Evolutionary conservation across 1,140 invertebrate genomes (phyloP).

Genomic region (Heliothis virescens): DNA sequence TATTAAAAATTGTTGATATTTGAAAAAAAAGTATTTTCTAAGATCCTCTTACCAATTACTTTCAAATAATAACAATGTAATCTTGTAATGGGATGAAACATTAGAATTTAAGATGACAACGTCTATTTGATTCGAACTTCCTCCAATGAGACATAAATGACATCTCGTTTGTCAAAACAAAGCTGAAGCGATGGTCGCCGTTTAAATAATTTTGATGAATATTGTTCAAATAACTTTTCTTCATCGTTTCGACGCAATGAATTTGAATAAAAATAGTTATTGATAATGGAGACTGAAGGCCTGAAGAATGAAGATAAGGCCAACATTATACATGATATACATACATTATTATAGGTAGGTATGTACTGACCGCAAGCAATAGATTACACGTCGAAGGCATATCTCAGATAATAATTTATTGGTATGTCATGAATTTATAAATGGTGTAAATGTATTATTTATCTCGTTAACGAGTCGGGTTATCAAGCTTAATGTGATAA

Average conservation of each 20-base stretch:
- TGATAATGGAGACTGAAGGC: constrained; percentile 10
- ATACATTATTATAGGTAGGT: background rate
- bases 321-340: constrained; percentile 9
- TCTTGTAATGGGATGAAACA: background rate
- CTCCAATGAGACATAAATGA: constrained; percentile 26
- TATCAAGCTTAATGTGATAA: constrained; percentile 15
- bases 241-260: background rate
- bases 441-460: constrained; percentile 24
- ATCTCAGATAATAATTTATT: constrained; percentile 34
- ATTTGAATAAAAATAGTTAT: constrained; percentile 18
- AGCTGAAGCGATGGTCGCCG: constrained; percentile 18
- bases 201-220: constrained; percentile 36
- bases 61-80: background rate
- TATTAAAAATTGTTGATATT: background rate
- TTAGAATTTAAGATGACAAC: constrained; percentile 6
- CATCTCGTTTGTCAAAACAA: constrained; percentile 30
- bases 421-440: constrained; percentile 35
- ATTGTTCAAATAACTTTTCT: constrained; percentile 21
- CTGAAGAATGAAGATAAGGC: background rate
- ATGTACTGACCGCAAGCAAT: constrained; percentile 18
- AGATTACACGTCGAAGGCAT: constrained; percentile 17
- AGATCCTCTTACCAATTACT: background rate
- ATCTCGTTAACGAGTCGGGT: constrained; percentile 1
- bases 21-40: too few species aligned
- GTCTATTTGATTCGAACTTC: constrained; percentile 23